These are phyloP conservation scores for Pangasius larnaudii DNA, from an alignment of 2,797 vertebrate species.

Conservation along the genomic window DNA sequence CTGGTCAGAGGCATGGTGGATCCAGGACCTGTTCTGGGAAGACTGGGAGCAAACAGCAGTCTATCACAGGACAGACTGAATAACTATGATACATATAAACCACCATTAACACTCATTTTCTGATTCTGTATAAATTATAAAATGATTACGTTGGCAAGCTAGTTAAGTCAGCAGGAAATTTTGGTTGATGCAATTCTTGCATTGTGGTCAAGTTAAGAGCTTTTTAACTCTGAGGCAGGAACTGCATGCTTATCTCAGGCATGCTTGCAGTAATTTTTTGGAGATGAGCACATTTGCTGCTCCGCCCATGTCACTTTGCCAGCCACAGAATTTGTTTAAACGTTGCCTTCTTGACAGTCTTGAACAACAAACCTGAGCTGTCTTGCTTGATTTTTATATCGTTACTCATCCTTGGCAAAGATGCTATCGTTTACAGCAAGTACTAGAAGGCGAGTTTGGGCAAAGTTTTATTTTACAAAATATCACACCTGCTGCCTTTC, in stretches of 20 bases:
- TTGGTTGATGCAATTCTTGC: neutral
- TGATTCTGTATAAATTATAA: neutral
- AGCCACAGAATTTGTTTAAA: slow-evolving; percentile 1
- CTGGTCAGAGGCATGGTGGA: neutral
- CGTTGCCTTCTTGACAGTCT: neutral
- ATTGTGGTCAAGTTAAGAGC: neutral
- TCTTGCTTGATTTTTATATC: neutral
- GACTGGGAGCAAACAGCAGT: too few species aligned
- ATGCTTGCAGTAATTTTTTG: neutral
- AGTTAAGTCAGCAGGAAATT: neutral
- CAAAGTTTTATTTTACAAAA: neutral
- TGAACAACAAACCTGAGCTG: neutral
- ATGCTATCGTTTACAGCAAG: neutral
- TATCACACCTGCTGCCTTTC: neutral
- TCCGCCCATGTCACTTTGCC: neutral
- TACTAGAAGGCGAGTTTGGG: neutral
- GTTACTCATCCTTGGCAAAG: neutral
- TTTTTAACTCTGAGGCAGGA: neutral
- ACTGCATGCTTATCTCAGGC: neutral
- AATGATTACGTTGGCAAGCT: neutral
- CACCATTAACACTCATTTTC: neutral
- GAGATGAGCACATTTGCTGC: neutral
- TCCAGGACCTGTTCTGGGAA: neutral
- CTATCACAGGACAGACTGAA: neutral
- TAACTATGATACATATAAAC: neutral